Evolutionary conservation across 1,140 invertebrate genomes (phyloP), one percentile per base, ranked within the genome.

Genomic region (Habropoda laboriosa): DNA sequence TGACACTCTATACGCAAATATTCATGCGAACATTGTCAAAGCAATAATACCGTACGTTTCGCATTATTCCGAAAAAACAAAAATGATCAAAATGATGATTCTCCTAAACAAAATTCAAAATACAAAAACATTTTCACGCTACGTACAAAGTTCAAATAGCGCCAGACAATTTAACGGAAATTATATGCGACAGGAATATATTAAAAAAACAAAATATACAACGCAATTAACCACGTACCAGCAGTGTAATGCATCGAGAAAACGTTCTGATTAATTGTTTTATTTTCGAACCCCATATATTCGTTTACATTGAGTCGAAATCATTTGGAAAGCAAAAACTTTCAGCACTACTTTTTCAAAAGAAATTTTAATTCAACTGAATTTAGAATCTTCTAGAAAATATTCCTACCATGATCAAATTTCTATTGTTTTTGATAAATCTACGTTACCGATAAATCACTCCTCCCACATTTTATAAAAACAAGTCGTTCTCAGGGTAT

Each of bases 151-250:
- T 18, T 38, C 13, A 12, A 47, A 8, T 4, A 45, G 60, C 18
- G 16, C n/a, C 1, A 38, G 16, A 21, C 27, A 57, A 72, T 42
- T 2, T 40, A 3, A 16, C 8, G n/a, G 5, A 35, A 32, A 73
- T 27, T 27, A 38, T 38, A 35, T 47, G 51, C 16, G 38, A 16
- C 18, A 2, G 40, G 21, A 47, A 12, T 10, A 18, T 18, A 21
- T 1, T 68, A 10, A 18, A 38, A 10, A 53, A 4, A 24, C 12
- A 21, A 24, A 40, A 55, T 55, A 47, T 53, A 32, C 21, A 64
- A 84, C 64, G 61, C 71, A 85, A 86, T 83, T 85, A 86, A 57
- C 76, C 45, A 78, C 68, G 57, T 75, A 66, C 66, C 53, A 77
- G 53, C 38, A 73, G 67, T 57, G 66, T 60, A 80, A 80, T 66